These are phyloP conservation scores for Tapera naevia DNA, from an alignment of 2,797 vertebrate genomes.

Conservation along the genomic window DNA sequence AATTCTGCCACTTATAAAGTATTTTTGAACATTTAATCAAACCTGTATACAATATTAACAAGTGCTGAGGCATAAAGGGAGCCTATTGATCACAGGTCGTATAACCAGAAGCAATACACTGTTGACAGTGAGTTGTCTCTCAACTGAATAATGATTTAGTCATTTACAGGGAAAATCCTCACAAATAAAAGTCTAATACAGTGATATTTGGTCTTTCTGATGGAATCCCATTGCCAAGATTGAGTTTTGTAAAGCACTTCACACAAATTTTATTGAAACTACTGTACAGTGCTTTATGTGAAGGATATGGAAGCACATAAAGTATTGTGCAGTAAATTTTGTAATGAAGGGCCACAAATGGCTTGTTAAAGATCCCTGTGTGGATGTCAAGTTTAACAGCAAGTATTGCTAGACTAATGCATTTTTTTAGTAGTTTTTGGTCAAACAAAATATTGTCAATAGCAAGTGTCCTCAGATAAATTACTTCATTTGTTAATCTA, in stretches of 20 bases:
- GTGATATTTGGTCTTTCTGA: not conserved
- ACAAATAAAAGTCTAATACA: conserved; percentile 41
- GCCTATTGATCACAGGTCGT: conserved; percentile 62
- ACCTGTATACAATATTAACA: conserved; percentile 27
- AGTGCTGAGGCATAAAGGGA: conserved; percentile 36
- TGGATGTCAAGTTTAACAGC: conserved; percentile 45
- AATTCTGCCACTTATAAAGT: conserved; percentile 51
- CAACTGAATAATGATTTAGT: conserved; percentile 48
- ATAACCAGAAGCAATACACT: conserved; percentile 45
- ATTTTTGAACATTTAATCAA: conserved; percentile 49
- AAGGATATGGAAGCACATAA: conserved; percentile 61
- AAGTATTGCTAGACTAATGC: conserved; percentile 46
- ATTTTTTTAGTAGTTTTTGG: conserved; percentile 56
- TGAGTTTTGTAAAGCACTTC: conserved; percentile 43
- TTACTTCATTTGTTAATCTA: conserved; percentile 15
- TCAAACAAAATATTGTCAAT: conserved; percentile 58
- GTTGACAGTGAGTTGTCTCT: conserved; percentile 51
- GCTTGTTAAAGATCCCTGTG: conserved; percentile 60
- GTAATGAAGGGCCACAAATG: conserved; percentile 58
- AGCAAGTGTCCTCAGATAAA: conserved; percentile 43
- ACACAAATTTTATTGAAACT: conserved; percentile 67
- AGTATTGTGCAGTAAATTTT: conserved; percentile 66
- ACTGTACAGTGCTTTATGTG: conserved; percentile 58
- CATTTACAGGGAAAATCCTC: conserved; percentile 58
- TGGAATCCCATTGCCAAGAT: conserved; percentile 22